A percentile compares a stretch with the other conserved stretches of the same genome.
phyloP scores from a whole-genome alignment of 1,140 invertebrate genomes.

The Trypoxylus dichotomus region DNA sequence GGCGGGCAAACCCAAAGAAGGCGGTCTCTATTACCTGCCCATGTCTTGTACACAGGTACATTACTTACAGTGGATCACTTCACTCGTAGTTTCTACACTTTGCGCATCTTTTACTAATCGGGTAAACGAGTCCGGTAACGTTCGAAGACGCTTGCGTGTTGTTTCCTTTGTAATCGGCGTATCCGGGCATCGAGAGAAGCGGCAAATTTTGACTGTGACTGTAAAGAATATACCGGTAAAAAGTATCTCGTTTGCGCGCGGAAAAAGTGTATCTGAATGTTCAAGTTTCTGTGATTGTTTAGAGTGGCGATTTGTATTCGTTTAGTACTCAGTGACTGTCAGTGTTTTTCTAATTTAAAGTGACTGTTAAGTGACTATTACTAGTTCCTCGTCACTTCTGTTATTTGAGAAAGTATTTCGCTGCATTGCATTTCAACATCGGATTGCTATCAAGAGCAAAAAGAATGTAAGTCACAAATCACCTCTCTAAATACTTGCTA shows the following conservation, averaged over 20 bases:
- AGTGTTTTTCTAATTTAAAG: background rate
- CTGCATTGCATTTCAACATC: background rate
- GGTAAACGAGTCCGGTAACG: conserved; percentile 18
- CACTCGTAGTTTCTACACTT: conserved; percentile 26
- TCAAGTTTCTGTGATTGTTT: background rate
- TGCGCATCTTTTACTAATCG: conserved; percentile 32
- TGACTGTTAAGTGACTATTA: conserved; percentile 1
- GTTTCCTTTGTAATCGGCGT: background rate
- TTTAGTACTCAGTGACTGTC: background rate
- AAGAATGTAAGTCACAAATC: background rate
- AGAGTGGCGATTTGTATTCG: background rate
- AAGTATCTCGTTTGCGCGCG: background rate
- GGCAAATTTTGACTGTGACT: conserved; percentile 14
- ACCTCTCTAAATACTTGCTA: background rate
- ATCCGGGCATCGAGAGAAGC: background rate
- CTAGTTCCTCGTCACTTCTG: background rate
- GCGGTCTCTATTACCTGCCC: conserved; percentile 35
- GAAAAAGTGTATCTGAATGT: background rate
- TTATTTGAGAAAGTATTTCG: background rate
- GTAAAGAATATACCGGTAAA: background rate
- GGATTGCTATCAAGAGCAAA: background rate
- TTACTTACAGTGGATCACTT: conserved; percentile 33
- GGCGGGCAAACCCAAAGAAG: conserved; percentile 34
- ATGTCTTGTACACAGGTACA: conserved; percentile 28
- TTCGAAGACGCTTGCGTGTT: conserved; percentile 17